A percentile compares a stretch with the other conserved stretches of the same genome.
Conservation (phyloP, 2,888 invertebrate genomes). For the Spilarctia lutea region DNA sequence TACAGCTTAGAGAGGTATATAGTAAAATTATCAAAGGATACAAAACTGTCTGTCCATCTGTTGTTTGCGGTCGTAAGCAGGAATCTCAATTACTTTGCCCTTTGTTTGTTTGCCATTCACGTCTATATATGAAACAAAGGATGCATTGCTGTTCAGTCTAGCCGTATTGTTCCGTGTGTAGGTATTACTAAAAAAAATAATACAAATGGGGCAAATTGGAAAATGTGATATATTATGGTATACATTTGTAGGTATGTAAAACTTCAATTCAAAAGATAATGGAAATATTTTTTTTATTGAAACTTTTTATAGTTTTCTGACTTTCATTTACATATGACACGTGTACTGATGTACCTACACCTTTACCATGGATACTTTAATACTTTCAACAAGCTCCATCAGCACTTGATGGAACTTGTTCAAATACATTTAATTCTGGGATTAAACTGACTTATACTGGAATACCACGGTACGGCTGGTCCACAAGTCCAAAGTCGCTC, state of each 20-base stretch:
- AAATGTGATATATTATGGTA: not conserved
- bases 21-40: not conserved
- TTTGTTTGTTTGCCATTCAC: slow-evolving; percentile 18
- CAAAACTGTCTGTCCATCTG: not conserved
- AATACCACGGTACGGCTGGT: no score
- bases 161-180: slow-evolving; percentile 3
- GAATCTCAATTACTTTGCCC: slow-evolving; percentile 19
- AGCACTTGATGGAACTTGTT: no score
- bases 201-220: not conserved
- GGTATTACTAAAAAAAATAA: not conserved
- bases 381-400: no score
- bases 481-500: no score
- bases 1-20: not conserved
- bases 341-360: no score
- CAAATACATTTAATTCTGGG: no score
- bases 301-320: not conserved
- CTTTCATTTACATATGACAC: no score
- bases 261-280: not conserved
- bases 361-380: no score
- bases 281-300: not conserved
- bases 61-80: not conserved
- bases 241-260: not conserved
- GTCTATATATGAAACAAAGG: slow-evolving; percentile 14
- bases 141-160: slow-evolving; percentile 4
- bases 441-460: no score